Conservation (phyloP, 1,140 invertebrate species). For the Pectinophora gossypiella region DNA sequence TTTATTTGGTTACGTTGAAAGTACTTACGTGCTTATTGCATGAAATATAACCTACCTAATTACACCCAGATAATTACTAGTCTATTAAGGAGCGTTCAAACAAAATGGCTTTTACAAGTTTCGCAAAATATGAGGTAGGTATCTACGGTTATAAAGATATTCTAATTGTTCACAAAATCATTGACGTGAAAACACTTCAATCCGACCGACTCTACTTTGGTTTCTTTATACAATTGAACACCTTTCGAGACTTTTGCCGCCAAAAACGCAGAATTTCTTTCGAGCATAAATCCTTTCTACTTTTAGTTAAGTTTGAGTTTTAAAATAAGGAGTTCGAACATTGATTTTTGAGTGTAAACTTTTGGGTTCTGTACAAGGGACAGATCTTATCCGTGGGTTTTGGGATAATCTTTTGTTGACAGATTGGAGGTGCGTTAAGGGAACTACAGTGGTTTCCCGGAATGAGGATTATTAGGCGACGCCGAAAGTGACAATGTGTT, state of each 20-base stretch:
- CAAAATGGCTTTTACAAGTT: too few relatives aligned
- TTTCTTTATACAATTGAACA: slow-evolving; percentile 48
- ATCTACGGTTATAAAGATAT: neutral
- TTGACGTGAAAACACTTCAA: slow-evolving; percentile 48
- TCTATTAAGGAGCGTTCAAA: too few relatives aligned
- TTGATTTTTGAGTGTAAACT: neutral
- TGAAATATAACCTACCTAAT: too few relatives aligned
- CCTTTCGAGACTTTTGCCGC: slow-evolving; percentile 39
- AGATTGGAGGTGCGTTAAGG: slow-evolving; percentile 32
- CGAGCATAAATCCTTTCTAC: slow-evolving; percentile 34
- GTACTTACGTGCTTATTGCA: too few relatives aligned
- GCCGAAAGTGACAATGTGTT: slow-evolving; percentile 26
- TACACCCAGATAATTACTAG: too few relatives aligned
- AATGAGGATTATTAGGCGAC: slow-evolving; percentile 27
- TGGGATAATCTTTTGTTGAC: slow-evolving; percentile 67
- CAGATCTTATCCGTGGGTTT: slow-evolving; percentile 39
- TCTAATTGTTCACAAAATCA: slow-evolving; percentile 14
- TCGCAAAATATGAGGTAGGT: too few relatives aligned
- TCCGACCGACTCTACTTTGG: slow-evolving; percentile 18
- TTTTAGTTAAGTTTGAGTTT: neutral
- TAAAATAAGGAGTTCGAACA: neutral
- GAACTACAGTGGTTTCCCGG: slow-evolving; percentile 32
- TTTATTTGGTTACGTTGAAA: too few relatives aligned
- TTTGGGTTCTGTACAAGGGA: neutral
- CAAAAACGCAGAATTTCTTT: slow-evolving; percentile 23